Conservation (phyloP, 1,140 invertebrate species). For the Anastatus disparis region DNA sequence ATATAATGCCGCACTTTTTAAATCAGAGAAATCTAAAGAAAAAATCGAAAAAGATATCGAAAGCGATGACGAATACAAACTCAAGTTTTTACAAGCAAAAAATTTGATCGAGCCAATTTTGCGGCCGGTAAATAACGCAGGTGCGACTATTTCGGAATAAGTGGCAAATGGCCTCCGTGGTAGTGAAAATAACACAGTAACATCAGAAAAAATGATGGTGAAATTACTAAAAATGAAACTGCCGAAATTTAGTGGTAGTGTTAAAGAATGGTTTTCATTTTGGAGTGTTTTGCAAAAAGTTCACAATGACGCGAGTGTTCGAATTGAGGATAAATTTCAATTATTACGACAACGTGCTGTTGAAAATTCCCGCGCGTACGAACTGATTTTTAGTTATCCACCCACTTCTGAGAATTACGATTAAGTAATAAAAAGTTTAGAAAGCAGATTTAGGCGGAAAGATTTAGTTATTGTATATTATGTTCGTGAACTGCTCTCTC, state of each 20-base stretch:
- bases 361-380: slow-evolving; percentile 43
- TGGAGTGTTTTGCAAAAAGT: slow-evolving; percentile 58
- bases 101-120: too few species aligned
- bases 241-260: slow-evolving; percentile 51
- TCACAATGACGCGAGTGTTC: slow-evolving; percentile 50
- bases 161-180: too few species aligned
- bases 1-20: too few species aligned
- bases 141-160: too few species aligned
- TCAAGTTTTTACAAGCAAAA: too few species aligned
- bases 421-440: slow-evolving; percentile 36
- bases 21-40: not conserved
- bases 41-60: too few species aligned
- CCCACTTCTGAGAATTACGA: slow-evolving; percentile 41
- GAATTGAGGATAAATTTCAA: slow-evolving; percentile 50
- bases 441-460: slow-evolving; percentile 43
- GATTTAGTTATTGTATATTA: slow-evolving; percentile 49
- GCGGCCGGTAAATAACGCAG: too few species aligned
- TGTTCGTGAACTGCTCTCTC: slow-evolving; percentile 45
- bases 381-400: slow-evolving; percentile 24
- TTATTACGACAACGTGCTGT: slow-evolving; percentile 41
- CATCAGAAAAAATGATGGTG: too few species aligned
- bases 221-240: slow-evolving; percentile 51
- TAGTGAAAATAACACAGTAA: too few species aligned
- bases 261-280: slow-evolving; percentile 56
- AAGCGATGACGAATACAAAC: too few species aligned